Evolutionary conservation across 2,888 invertebrate genomes (phyloP).

Genomic region (Griposia aprilina): DNA sequence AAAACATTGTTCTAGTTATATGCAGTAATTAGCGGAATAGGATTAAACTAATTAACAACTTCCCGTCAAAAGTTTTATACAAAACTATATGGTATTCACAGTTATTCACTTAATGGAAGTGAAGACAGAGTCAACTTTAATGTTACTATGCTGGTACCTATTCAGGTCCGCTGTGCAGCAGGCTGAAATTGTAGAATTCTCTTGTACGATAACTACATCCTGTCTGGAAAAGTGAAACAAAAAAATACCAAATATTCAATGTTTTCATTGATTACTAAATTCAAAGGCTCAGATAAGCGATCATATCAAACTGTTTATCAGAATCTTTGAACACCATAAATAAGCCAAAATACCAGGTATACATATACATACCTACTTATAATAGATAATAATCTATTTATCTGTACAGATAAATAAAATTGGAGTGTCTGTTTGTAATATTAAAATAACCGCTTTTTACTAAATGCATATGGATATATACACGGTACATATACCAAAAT

Average conservation of each 20-base stretch:
- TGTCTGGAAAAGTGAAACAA: neutral
- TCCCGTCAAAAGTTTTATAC: neutral
- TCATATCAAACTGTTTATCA: conserved; percentile 11
- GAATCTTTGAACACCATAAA: conserved; percentile 19
- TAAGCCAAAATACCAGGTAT: neutral
- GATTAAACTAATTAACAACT: conserved; percentile 14
- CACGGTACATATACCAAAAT: too few relatives aligned
- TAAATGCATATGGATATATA: too few relatives aligned
- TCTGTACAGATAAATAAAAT: too few relatives aligned
- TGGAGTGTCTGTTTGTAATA: too few relatives aligned
- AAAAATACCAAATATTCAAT: neutral
- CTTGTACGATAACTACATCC: neutral
- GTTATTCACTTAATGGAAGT: neutral
- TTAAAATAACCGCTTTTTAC: too few relatives aligned
- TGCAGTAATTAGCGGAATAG: conserved; percentile 10
- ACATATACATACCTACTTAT: neutral
- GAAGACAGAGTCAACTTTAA: neutral
- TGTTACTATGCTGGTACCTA: neutral
- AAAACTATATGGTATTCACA: neutral
- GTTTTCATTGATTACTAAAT: neutral
- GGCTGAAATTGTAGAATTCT: neutral
- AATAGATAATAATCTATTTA: conserved; percentile 3
- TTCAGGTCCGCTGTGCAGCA: neutral
- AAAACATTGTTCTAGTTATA: conserved; percentile 21
- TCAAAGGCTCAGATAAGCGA: conserved; percentile 8